Conservation (phyloP, 2,113 vertebrate genomes). For the Setophaga coronata region DNA sequence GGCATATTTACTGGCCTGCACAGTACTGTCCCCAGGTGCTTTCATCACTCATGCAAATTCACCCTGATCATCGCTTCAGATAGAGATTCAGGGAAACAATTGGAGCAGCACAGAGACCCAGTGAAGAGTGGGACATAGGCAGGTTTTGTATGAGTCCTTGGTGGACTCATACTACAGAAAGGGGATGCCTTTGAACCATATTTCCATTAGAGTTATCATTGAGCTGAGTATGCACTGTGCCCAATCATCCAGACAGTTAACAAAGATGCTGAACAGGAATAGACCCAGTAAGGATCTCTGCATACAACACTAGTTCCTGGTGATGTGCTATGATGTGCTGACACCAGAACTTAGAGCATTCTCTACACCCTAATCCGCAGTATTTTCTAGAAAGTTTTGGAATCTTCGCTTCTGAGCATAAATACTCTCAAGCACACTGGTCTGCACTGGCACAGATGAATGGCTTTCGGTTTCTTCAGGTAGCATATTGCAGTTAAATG, state of each 20-base stretch:
- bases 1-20: neutral
- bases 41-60: neutral
- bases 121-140: neutral
- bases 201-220: neutral
- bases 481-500: neutral
- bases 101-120: neutral
- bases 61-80: neutral
- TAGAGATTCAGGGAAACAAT: neutral
- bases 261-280: neutral
- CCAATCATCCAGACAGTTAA: neutral
- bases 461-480: neutral
- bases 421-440: neutral
- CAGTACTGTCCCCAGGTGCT: neutral
- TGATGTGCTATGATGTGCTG: neutral
- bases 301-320: fast-evolving
- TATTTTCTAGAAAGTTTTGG: neutral
- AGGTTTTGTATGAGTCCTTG: neutral
- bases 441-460: neutral
- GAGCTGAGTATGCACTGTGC: neutral
- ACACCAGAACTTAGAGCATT: neutral
- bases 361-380: neutral
- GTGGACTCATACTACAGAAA: neutral
- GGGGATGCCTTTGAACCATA: neutral
- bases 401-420: neutral
- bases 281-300: neutral